Conservation (phyloP, 2,113 vertebrate genomes). For the Atlantisia rogersi region DNA sequence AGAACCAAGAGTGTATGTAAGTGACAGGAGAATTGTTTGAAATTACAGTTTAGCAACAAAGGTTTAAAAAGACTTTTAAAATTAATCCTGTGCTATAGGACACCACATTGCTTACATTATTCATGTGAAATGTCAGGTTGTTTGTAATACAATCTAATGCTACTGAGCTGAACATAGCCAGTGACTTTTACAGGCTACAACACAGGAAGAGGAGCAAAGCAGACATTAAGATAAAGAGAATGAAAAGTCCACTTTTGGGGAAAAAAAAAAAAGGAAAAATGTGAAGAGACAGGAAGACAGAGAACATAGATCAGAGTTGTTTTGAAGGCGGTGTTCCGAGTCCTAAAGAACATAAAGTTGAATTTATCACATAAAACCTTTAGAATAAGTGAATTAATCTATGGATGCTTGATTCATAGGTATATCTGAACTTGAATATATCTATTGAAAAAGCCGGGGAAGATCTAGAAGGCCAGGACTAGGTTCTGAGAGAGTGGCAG, state of each 20-base stretch:
- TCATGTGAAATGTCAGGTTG: background rate
- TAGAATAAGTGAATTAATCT: background rate
- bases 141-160: conserved; percentile 4
- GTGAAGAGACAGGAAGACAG: background rate
- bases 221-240: background rate
- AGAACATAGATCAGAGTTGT: background rate
- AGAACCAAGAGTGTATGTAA: background rate
- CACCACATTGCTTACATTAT: background rate
- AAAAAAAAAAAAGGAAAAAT: conserved; percentile 6
- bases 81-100: background rate
- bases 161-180: background rate
- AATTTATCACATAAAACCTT: background rate
- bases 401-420: too few species aligned
- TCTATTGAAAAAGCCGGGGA: background rate
- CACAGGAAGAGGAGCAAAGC: background rate
- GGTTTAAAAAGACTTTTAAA: background rate
- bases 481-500: background rate
- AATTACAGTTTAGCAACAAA: background rate
- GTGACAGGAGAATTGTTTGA: background rate
- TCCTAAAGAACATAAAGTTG: background rate
- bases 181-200: background rate
- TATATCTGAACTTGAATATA: background rate
- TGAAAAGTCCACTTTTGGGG: background rate
- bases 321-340: background rate
- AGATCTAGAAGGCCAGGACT: background rate